A percentile compares a stretch with the other conserved stretches of the same genome.
Conservation (phyloP, 1,140 invertebrate species). For the Chironomus tepperi region DNA sequence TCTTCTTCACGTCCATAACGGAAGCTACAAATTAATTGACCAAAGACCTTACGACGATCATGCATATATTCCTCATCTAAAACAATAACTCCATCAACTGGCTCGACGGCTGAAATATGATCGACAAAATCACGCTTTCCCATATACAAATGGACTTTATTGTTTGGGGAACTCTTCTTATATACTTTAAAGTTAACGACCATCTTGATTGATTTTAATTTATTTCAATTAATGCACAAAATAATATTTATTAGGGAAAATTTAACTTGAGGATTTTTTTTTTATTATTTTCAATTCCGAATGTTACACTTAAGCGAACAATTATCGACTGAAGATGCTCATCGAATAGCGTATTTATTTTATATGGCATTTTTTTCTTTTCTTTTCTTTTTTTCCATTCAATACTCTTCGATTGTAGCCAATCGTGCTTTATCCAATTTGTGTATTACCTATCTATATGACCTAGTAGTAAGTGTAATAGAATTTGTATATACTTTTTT, state of each 20-base stretch:
- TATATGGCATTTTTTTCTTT: background rate
- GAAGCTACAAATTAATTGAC: constrained; percentile 91
- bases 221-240: background rate
- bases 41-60: constrained; percentile 74
- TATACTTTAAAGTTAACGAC: constrained; percentile 86
- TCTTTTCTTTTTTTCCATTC: background rate
- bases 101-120: constrained; percentile 83
- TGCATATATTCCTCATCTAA: constrained; percentile 87
- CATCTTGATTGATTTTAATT: constrained; percentile 47
- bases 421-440: constrained; percentile 10
- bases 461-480: background rate
- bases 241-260: background rate
- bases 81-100: constrained; percentile 90
- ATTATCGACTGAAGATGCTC: constrained; percentile 7
- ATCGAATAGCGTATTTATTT: background rate
- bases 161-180: constrained; percentile 91
- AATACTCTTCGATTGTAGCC: background rate
- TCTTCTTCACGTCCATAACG: constrained; percentile 97
- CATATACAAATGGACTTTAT: constrained; percentile 88
- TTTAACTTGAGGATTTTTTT: background rate
- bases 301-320: constrained; percentile 15
- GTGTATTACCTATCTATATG: background rate
- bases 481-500: background rate
- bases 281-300: background rate
- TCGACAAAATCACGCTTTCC: constrained; percentile 96